These are phyloP conservation scores for Gasterosteus aculeatus DNA, from an alignment of 2,113 vertebrate species.

Conservation along the genomic window DNA sequence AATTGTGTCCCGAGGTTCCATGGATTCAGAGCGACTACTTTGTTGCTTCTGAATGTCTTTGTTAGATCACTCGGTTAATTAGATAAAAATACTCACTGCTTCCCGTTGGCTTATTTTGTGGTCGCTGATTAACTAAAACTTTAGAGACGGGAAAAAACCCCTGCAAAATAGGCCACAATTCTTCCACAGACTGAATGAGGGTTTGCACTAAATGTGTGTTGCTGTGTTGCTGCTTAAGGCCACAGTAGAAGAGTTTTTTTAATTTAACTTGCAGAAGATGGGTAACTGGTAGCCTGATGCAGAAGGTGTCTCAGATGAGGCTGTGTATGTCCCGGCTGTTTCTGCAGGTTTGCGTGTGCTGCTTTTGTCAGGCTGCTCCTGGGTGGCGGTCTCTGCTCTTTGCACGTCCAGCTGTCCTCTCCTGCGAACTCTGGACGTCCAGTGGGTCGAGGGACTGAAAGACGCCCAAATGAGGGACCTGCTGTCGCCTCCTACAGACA, in stretches of 20 bases:
- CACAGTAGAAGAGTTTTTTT: not conserved
- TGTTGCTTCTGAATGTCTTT: constrained; percentile 19
- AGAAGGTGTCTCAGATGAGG: not conserved
- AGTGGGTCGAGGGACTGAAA: constrained; percentile 97
- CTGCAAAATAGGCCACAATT: constrained; percentile 22
- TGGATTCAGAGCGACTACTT: constrained; percentile 24
- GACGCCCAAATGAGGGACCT: constrained; percentile 97
- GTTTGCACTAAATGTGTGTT: not conserved
- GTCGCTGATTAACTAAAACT: constrained; percentile 31
- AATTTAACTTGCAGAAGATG: not conserved
- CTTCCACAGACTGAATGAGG: not conserved
- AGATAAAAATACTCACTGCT: constrained; percentile 23
- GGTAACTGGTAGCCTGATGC: not conserved
- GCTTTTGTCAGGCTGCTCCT: constrained; percentile 93
- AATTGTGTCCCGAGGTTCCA: constrained; percentile 29
- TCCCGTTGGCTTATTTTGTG: constrained; percentile 26
- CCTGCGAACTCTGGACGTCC: constrained; percentile 90
- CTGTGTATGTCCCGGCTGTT: not conserved
- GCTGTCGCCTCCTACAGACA: constrained; percentile 93
- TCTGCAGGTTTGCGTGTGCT: constrained; percentile 88
- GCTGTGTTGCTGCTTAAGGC: not conserved
- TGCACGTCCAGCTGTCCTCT: constrained; percentile 95
- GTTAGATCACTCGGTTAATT: constrained; percentile 26
- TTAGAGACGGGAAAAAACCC: constrained; percentile 3
- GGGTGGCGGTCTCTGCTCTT: constrained; percentile 94